Conservation (phyloP, 2,797 vertebrate species). For the Euphonia xanthogaster region DNA sequence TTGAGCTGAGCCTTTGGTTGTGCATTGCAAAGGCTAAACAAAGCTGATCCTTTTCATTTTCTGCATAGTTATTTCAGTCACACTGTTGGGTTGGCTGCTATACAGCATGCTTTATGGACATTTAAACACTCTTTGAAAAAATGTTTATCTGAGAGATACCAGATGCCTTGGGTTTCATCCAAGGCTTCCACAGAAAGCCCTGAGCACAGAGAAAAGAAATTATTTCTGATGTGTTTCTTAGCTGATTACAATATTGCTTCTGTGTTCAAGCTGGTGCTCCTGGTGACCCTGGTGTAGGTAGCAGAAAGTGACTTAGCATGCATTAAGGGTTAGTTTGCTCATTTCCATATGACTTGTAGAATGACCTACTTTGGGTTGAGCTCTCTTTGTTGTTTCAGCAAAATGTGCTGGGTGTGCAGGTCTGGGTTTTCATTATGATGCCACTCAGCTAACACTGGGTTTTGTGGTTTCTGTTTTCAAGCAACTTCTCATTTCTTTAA, state of each 20-base stretch:
- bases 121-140: conserved; percentile 5
- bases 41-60: neutral
- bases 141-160: conserved; percentile 44
- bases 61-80: neutral
- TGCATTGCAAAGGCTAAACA: neutral
- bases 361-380: conserved; percentile 39
- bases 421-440: conserved; percentile 34
- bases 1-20: neutral
- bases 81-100: neutral
- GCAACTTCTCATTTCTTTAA: neutral
- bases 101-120: neutral
- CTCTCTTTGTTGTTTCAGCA: conserved; percentile 18
- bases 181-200: conserved; percentile 13
- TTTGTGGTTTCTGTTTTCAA: conserved; percentile 45
- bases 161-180: conserved; percentile 49
- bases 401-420: neutral
- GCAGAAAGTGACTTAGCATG: conserved; percentile 1
- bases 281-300: neutral
- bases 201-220: neutral
- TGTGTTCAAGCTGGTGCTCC: neutral
- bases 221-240: neutral
- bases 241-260: neutral
- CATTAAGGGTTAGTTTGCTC: neutral
- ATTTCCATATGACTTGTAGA: conserved; percentile 37
- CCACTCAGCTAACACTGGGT: neutral